A percentile compares a stretch with the other conserved stretches of the same genome.
These are phyloP conservation scores for Amphimedon queenslandica DNA, from an alignment of 37 sponge, comb jelly and placozoan species.

Conservation along the genomic window DNA sequence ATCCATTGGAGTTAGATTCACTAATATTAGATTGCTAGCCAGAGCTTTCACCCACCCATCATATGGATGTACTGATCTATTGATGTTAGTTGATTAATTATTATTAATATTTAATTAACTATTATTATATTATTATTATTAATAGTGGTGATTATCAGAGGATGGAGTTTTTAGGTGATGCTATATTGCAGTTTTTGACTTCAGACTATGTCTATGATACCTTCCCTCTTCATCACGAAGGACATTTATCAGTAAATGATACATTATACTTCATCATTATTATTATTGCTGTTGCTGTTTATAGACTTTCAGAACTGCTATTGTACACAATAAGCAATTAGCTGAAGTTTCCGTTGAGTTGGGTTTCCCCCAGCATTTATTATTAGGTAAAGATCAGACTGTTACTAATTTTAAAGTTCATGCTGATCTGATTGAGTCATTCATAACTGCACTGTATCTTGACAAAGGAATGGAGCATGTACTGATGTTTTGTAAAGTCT, in stretches of 20 bases:
- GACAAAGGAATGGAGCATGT: conserved; percentile 56
- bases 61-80: conserved; percentile 20
- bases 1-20: conserved; percentile 48
- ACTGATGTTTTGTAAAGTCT: conserved; percentile 40
- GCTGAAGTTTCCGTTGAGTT: conserved; percentile 40
- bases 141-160: conserved; percentile 73
- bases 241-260: conserved; percentile 60
- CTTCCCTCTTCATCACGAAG: conserved; percentile 68
- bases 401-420: conserved; percentile 6
- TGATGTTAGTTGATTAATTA: conserved; percentile 23
- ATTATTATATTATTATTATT: not conserved
- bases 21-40: conserved; percentile 56
- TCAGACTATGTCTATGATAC: conserved; percentile 44
- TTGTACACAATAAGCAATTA: conserved; percentile 74
- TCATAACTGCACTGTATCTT: conserved; percentile 60
- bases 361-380: conserved; percentile 41
- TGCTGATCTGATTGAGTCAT: conserved; percentile 70
- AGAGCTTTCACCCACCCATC: conserved; percentile 76
- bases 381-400: not conserved
- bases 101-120: not conserved
- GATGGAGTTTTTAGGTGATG: conserved; percentile 85
- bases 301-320: conserved; percentile 41
- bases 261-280: not conserved
- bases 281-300: not conserved
- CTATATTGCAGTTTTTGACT: conserved; percentile 58